A percentile compares a stretch with the other conserved stretches of the same genome.
These are phyloP conservation scores for Chaetodon trifasciatus DNA, from an alignment of 2,797 vertebrate genomes.

Conservation along the genomic window DNA sequence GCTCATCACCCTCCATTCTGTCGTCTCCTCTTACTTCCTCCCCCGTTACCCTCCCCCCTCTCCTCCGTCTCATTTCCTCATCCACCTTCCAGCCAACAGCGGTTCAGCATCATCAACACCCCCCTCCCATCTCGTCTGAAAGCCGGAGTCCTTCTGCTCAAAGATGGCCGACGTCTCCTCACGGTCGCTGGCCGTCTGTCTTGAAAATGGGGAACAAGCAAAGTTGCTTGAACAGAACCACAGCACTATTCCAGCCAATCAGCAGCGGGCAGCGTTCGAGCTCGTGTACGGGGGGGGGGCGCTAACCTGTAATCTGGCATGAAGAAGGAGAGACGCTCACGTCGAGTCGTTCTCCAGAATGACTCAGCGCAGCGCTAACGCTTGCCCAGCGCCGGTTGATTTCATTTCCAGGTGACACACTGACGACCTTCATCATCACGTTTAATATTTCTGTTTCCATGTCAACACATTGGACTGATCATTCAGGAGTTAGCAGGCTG, in stretches of 20 bases:
- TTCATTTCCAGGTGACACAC: constrained; percentile 7
- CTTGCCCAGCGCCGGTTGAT: constrained; percentile 8
- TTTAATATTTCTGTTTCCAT: constrained; percentile 10
- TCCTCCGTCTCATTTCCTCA: constrained; percentile 10
- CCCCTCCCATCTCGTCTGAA: constrained; percentile 33
- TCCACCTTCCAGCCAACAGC: constrained; percentile 60
- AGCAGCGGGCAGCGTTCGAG: no score
- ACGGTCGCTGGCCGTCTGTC: no score
- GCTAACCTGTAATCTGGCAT: no score
- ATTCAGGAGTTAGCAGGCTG: background rate
- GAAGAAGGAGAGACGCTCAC: no score
- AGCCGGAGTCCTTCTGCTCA: constrained; percentile 14
- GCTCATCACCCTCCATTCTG: constrained; percentile 55
- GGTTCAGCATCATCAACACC: constrained; percentile 48
- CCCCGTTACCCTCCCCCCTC: constrained; percentile 17
- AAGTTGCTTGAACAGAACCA: no score
- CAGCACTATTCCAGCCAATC: no score
- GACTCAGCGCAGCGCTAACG: no score
- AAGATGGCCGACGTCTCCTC: no score
- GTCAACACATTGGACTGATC: background rate
- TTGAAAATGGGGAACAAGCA: no score
- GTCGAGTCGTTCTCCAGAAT: no score
- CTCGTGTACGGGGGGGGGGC: no score
- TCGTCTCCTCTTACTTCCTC: constrained; percentile 35
- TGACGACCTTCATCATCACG: constrained; percentile 10